A percentile compares a stretch with the other conserved stretches of the same genome.
Conservation (phyloP, 2,113 vertebrate genomes). For the Rhynchomys soricoides region DNA sequence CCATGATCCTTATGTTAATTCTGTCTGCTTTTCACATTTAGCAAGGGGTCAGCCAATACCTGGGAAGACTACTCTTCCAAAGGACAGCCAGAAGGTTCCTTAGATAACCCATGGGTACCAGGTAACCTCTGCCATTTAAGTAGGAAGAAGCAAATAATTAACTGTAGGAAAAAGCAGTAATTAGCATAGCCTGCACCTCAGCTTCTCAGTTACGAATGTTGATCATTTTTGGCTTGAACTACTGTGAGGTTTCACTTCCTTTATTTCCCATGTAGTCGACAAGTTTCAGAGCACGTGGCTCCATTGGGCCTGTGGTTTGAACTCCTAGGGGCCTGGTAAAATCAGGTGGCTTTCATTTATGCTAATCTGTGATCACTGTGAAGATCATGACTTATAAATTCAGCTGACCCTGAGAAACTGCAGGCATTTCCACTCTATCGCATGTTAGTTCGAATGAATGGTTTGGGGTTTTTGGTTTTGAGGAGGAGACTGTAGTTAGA, state of each 20-base stretch:
- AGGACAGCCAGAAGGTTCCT: background rate
- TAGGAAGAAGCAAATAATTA: background rate
- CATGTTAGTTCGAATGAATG: conserved; percentile 71
- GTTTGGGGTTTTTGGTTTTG: conserved; percentile 49
- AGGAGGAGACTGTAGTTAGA: conserved; percentile 76
- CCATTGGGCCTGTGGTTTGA: conserved; percentile 69
- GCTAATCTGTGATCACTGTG: conserved; percentile 74
- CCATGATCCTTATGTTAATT: background rate
- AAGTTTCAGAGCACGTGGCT: conserved; percentile 49
- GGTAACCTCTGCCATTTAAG: background rate
- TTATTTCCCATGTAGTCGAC: conserved; percentile 52
- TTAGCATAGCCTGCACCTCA: background rate
- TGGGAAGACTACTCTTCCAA: background rate
- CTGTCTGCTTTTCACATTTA: background rate
- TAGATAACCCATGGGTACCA: background rate
- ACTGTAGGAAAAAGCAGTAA: no score
- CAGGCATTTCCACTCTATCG: conserved; percentile 74
- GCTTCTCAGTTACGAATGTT: background rate
- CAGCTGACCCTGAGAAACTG: conserved; percentile 67
- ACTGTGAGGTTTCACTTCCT: conserved; percentile 34
- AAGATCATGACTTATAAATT: conserved; percentile 74
- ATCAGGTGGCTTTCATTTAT: conserved; percentile 77
- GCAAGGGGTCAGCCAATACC: conserved; percentile 6
- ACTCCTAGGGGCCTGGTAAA: conserved; percentile 71
- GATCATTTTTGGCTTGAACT: background rate